A percentile compares a stretch with the other conserved stretches of the same genome.
These are phyloP conservation scores for Atherinomorus stipes DNA, from an alignment of 2,113 vertebrate species.

Conservation along the genomic window DNA sequence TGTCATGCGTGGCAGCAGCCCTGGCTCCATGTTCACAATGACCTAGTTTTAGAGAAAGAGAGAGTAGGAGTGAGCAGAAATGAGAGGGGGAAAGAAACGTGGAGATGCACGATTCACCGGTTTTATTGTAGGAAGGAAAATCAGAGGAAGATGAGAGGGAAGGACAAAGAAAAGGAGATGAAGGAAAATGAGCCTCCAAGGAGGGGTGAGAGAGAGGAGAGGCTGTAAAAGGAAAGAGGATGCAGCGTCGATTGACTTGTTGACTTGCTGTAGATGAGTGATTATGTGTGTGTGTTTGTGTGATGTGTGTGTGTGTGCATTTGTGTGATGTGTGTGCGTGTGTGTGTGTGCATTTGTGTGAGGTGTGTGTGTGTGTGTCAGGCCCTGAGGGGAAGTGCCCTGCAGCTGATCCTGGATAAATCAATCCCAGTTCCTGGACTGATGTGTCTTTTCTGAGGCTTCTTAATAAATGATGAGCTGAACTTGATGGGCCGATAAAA, in stretches of 20 bases:
- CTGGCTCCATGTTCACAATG: slow-evolving; percentile 76
- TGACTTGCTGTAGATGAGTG: too few species aligned
- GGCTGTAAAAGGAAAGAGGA: not conserved
- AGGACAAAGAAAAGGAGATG: not conserved
- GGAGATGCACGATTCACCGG: slow-evolving; percentile 8
- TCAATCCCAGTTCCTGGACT: slow-evolving; percentile 52
- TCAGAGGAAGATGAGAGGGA: not conserved
- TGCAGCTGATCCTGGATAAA: slow-evolving; percentile 53
- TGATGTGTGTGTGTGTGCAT: not conserved
- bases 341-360: not conserved
- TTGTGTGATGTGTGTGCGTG: slow-evolving; percentile 7
- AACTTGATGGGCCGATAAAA: too few species aligned
- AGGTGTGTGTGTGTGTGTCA: not conserved
- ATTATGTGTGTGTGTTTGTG: not conserved
- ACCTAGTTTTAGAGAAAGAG: slow-evolving; percentile 79
- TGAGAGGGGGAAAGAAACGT: not conserved
- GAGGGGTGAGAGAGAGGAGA: not conserved
- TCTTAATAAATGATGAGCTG: slow-evolving; percentile 53
- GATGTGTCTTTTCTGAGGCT: slow-evolving; percentile 50
- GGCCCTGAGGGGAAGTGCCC: slow-evolving; percentile 37
- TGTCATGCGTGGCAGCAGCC: slow-evolving; percentile 72
- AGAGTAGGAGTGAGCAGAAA: slow-evolving; percentile 35
- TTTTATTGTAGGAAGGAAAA: slow-evolving; percentile 38
- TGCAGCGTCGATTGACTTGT: not conserved
- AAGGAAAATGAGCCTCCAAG: not conserved